Percentiles rank a stretch among this genome's conserved stretches.
Conservation (phyloP, 2,797 vertebrate species). For the Sciurus vulgaris region DNA sequence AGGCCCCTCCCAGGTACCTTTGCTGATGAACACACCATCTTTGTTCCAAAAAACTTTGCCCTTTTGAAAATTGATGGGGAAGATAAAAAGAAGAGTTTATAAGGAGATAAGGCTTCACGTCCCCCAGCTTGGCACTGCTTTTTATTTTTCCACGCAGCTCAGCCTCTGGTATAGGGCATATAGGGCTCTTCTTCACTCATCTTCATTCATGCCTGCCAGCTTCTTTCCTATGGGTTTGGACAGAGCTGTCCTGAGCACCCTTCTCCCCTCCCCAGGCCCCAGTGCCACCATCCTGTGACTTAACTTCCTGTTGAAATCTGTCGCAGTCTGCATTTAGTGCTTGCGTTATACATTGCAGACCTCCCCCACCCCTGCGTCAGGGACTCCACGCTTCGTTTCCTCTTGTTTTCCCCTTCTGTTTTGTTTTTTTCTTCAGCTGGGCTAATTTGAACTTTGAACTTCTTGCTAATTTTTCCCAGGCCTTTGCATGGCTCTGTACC, state of each 20-base stretch:
- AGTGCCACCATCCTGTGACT: rapidly evolving
- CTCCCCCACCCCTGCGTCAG: rapidly evolving
- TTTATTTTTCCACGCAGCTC: not conserved
- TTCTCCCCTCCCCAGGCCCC: rapidly evolving
- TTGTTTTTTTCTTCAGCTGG: not conserved
- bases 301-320: not conserved
- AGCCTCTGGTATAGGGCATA: rapidly evolving
- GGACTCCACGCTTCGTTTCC: too few relatives aligned
- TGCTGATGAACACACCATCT: rapidly evolving
- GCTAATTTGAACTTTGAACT: not conserved
- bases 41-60: not conserved
- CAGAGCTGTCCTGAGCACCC: not conserved
- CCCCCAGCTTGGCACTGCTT: not conserved
- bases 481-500: rapidly evolving
- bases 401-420: not conserved
- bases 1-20: too few relatives aligned
- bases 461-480: too few relatives aligned
- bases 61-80: not conserved
- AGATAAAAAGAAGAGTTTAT: not conserved
- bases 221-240: not conserved
- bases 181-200: not conserved
- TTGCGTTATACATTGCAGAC: rapidly evolving
- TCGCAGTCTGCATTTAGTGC: rapidly evolving
- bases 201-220: not conserved
- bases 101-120: not conserved